A percentile compares a stretch with the other conserved stretches of the same genome.
Conservation (phyloP, 1,140 invertebrate genomes). For the Scaptomyza pallida region DNA sequence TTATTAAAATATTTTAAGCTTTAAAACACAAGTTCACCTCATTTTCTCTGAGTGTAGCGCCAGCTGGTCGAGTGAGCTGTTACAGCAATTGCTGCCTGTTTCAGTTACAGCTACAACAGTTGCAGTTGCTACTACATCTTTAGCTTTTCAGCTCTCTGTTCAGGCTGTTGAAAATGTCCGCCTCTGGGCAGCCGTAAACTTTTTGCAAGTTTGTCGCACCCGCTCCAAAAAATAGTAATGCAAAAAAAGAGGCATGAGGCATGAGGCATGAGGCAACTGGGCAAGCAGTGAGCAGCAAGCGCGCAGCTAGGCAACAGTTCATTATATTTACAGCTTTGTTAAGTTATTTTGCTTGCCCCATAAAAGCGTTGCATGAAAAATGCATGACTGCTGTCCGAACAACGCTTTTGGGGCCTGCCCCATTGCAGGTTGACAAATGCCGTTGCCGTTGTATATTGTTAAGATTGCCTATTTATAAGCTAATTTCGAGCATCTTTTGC, state of each 20-base stretch:
- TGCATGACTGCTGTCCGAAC: slow-evolving; percentile 47
- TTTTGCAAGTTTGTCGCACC: slow-evolving; percentile 24
- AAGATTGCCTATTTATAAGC: slow-evolving; percentile 78
- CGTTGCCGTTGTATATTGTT: slow-evolving; percentile 21
- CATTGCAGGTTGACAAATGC: slow-evolving; percentile 25
- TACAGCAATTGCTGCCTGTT: slow-evolving; percentile 32
- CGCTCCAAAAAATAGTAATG: not conserved
- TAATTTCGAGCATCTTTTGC: slow-evolving; percentile 63
- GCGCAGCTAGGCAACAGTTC: slow-evolving; percentile 59
- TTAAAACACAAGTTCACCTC: not conserved
- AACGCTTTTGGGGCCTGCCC: not conserved
- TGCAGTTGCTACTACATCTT: slow-evolving; percentile 10
- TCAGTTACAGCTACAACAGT: slow-evolving; percentile 40
- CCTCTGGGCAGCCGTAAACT: slow-evolving; percentile 52
- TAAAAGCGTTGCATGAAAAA: slow-evolving; percentile 71
- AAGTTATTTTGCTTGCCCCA: slow-evolving; percentile 68
- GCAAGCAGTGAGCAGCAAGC: not conserved
- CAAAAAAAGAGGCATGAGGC: not conserved
- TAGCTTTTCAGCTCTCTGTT: slow-evolving; percentile 59
- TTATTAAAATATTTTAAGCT: too few relatives aligned
- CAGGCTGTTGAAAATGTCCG: slow-evolving; percentile 64
- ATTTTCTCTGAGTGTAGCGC: not conserved
- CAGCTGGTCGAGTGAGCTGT: slow-evolving; percentile 1
- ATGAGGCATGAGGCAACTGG: not conserved
- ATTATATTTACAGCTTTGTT: slow-evolving; percentile 80